These are phyloP conservation scores for Drosophila malerkotliana DNA, from an alignment of 1,140 invertebrate species.

Conservation along the genomic window DNA sequence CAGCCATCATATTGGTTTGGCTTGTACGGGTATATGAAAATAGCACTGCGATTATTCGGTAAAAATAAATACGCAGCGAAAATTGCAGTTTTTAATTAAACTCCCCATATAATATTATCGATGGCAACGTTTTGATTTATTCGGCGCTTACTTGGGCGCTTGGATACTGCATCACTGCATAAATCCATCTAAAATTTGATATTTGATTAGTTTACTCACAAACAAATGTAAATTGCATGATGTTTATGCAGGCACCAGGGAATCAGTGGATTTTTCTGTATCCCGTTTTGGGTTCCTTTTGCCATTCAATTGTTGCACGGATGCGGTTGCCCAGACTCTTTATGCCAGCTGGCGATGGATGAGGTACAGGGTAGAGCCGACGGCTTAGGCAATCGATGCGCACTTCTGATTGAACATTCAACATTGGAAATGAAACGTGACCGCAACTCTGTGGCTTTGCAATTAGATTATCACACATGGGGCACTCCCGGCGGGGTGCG, in stretches of 20 bases:
- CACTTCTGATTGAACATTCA: constrained; percentile 74
- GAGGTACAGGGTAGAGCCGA: constrained; percentile 12
- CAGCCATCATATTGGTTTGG: constrained; percentile 12
- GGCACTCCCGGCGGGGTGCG: neutral
- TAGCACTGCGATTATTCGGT: constrained; percentile 1
- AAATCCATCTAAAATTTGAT: constrained; percentile 49
- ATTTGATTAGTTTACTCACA: constrained; percentile 73
- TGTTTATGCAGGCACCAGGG: constrained; percentile 40
- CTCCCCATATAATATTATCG: constrained; percentile 62
- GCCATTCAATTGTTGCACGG: constrained; percentile 47
- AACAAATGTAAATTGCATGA: constrained; percentile 55
- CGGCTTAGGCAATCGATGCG: constrained; percentile 43
- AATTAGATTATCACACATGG: constrained; percentile 78
- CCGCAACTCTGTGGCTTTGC: constrained; percentile 78
- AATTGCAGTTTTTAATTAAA: constrained; percentile 77
- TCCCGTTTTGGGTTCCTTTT: constrained; percentile 8
- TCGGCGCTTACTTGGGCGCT: constrained; percentile 1
- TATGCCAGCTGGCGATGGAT: constrained; percentile 5
- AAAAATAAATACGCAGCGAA: constrained; percentile 65
- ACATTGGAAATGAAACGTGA: constrained; percentile 69
- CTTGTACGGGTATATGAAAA: constrained; percentile 32
- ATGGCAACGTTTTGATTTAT: constrained; percentile 61
- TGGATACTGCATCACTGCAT: constrained; percentile 1
- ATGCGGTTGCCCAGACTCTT: constrained; percentile 39
- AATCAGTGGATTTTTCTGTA: constrained; percentile 30